phyloP scores from a whole-genome alignment of 1,140 invertebrate species.

The Solen grandis region DNA sequence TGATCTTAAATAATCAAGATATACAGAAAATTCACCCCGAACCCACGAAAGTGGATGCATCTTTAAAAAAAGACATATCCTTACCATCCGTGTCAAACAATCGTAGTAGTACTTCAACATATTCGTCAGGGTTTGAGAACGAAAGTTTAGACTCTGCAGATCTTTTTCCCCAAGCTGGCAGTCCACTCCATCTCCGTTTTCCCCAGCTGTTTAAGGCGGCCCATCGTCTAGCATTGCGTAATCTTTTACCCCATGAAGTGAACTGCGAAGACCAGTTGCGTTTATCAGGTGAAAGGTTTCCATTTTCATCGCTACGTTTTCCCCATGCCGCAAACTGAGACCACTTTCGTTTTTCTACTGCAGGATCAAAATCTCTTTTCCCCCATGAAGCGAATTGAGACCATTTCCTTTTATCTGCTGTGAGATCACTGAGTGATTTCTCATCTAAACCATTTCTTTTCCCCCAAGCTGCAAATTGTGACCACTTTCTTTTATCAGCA shows the following conservation, averaged over 20 bases:
- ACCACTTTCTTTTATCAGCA: constrained; percentile 43
- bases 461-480: constrained; percentile 43
- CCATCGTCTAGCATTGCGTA: constrained; percentile 7
- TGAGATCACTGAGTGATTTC: not conserved
- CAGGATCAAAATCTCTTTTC: not conserved
- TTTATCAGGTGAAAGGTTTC: constrained; percentile 2
- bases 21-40: not conserved
- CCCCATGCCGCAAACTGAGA: constrained; percentile 28
- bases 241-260: constrained; percentile 47
- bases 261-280: constrained; percentile 43
- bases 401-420: constrained; percentile 33
- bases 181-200: constrained; percentile 40
- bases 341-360: constrained; percentile 31
- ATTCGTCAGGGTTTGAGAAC: not conserved
- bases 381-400: constrained; percentile 28
- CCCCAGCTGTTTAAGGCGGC: constrained; percentile 14
- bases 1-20: not conserved
- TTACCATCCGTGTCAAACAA: constrained; percentile 46
- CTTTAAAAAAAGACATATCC: no score
- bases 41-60: no score
- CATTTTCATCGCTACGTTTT: constrained; percentile 14
- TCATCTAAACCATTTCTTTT: constrained; percentile 13
- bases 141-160: not conserved
- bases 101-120: not conserved
- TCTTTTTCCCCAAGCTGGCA: constrained; percentile 51